Evolutionary conservation across 2,113 vertebrate species (phyloP).

Genomic region (Gymnocephalus cernua): DNA sequence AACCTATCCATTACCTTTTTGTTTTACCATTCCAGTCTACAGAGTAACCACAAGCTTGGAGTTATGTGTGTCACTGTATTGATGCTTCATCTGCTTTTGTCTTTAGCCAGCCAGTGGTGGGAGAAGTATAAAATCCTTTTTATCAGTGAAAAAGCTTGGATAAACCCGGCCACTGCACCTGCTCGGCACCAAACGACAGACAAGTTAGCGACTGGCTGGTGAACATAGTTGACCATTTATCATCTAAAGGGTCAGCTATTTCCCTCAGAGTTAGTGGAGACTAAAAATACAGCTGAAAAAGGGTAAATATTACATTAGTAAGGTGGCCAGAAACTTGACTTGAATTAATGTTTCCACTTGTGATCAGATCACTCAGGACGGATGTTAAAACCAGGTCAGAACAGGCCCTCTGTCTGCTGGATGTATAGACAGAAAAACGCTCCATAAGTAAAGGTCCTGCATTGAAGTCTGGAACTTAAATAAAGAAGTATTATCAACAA

Average conservation of each 20-base stretch:
- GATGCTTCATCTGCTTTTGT: neutral
- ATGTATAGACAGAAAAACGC: neutral
- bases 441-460: neutral
- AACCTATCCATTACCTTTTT: neutral
- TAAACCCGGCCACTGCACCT: neutral
- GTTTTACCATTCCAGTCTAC: neutral
- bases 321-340: neutral
- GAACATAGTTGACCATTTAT: neutral
- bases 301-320: neutral
- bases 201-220: neutral
- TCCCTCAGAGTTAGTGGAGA: neutral
- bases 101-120: neutral
- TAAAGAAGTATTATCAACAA: neutral
- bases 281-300: neutral
- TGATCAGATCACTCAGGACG: too few relatives aligned
- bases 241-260: neutral
- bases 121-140: neutral
- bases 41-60: neutral
- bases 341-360: neutral
- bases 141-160: neutral
- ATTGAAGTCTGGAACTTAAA: neutral
- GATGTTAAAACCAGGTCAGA: too few relatives aligned
- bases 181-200: neutral
- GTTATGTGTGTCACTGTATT: neutral
- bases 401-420: neutral